A percentile compares a stretch with the other conserved stretches of the same genome.
Conservation (phyloP, 2,888 invertebrate genomes). For the Nudaria mundana region DNA sequence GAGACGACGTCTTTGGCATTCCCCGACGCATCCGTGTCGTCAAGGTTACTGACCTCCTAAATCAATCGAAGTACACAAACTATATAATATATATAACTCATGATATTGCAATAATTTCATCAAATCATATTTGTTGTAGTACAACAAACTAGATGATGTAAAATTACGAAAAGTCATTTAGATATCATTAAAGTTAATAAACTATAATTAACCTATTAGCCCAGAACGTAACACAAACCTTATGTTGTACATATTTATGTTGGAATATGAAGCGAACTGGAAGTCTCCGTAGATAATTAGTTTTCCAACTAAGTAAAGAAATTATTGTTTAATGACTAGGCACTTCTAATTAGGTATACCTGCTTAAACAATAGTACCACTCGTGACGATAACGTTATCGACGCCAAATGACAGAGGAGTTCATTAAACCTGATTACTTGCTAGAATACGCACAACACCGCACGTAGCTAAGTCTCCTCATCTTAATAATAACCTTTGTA, state of each 20-base stretch:
- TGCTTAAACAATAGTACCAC: conserved; percentile 12
- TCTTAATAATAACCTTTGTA: conserved; percentile 29
- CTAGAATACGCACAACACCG: conserved; percentile 36
- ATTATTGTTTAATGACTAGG: conserved; percentile 1
- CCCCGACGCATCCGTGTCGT: conserved; percentile 56
- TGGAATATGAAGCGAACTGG: too few species aligned
- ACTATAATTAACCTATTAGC: too few species aligned
- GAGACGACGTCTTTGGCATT: conserved; percentile 17
- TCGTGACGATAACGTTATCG: conserved; percentile 43
- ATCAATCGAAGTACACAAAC: conserved; percentile 61
- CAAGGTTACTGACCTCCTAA: conserved; percentile 75
- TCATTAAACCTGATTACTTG: conserved; percentile 46
- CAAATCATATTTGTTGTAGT: too few species aligned
- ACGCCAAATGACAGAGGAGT: conserved; percentile 36
- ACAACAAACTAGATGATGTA: too few species aligned
- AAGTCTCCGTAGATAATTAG: too few species aligned
- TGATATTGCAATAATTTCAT: background rate
- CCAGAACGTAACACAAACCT: too few species aligned
- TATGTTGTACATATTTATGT: too few species aligned
- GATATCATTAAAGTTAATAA: background rate
- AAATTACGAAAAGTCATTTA: too few species aligned
- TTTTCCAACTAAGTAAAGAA: background rate
- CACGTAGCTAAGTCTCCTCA: conserved; percentile 18
- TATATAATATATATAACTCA: conserved; percentile 6
- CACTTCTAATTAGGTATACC: conserved; percentile 4